A percentile compares a stretch with the other conserved stretches of the same genome.
phyloP scores from a whole-genome alignment of 2,797 vertebrate species.

The Typhlichthys eigenmanni region DNA sequence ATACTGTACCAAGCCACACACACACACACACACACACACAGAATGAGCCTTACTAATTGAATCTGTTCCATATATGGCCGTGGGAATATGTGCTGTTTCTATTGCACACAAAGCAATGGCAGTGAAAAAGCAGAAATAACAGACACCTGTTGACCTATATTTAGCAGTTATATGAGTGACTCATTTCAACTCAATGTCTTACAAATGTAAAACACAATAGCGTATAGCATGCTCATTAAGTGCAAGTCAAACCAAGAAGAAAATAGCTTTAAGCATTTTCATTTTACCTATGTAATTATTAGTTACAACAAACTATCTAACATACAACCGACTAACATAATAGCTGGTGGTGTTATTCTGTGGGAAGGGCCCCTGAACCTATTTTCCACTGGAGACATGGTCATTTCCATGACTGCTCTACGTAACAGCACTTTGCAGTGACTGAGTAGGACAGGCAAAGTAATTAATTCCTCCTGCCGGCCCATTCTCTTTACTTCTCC shows the following conservation, averaged over 20 bases:
- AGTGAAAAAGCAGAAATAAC: not conserved
- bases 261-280: constrained; percentile 40
- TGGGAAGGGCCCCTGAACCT: constrained; percentile 34
- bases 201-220: constrained; percentile 6
- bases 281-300: constrained; percentile 11
- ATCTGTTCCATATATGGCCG: not conserved
- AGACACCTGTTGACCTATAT: not conserved
- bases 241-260: constrained; percentile 23
- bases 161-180: not conserved
- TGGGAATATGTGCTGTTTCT: not conserved
- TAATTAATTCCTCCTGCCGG: constrained; percentile 72
- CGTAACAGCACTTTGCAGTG: constrained; percentile 58
- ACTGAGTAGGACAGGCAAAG: constrained; percentile 65
- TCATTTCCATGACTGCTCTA: constrained; percentile 68
- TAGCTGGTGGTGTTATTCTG: constrained; percentile 27
- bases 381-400: constrained; percentile 59
- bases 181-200: constrained; percentile 2
- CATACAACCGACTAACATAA: constrained; percentile 31
- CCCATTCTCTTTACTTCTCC: constrained; percentile 64
- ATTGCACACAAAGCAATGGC: constrained; percentile 1
- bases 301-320: constrained; percentile 49
- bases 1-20: not conserved
- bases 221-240: constrained; percentile 3
- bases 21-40: not conserved
- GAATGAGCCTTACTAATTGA: not conserved